Percentiles rank a stretch among this genome's conserved stretches.
Conservation (phyloP, 2,113 vertebrate species). For the Peromyscus polionotus region DNA sequence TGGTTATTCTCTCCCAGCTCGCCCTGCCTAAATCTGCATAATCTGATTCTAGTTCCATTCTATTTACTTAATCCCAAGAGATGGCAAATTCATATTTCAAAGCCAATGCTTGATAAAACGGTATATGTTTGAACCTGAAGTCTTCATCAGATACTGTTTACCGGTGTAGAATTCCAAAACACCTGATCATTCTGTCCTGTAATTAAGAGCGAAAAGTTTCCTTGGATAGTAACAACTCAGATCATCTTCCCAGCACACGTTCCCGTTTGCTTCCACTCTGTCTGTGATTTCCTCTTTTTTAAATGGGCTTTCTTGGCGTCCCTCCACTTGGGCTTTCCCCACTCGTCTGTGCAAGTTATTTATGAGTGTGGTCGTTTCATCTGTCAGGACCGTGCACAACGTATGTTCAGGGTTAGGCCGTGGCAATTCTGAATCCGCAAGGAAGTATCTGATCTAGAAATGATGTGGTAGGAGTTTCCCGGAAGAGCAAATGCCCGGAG, state of each 20-base stretch:
- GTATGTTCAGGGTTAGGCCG: slow-evolving; percentile 1
- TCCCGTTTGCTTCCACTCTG: slow-evolving; percentile 12
- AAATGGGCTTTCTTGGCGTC: slow-evolving; percentile 38
- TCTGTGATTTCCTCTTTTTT: slow-evolving; percentile 28
- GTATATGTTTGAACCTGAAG: background rate
- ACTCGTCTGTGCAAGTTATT: slow-evolving; percentile 54
- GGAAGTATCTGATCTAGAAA: slow-evolving; percentile 49
- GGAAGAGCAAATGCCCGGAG: slow-evolving; percentile 50
- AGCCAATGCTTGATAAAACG: slow-evolving; percentile 12
- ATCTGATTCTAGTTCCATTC: slow-evolving; percentile 45
- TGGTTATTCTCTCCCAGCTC: background rate
- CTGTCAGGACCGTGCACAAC: background rate
- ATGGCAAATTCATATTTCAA: background rate
- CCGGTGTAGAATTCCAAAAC: background rate
- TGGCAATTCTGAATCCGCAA: slow-evolving; percentile 34
- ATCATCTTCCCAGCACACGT: background rate
- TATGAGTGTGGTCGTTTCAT: slow-evolving; percentile 44
- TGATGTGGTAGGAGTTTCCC: slow-evolving; percentile 15
- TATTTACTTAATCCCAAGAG: slow-evolving; percentile 35
- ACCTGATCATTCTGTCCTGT: background rate
- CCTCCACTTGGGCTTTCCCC: slow-evolving; percentile 24
- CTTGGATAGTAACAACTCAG: slow-evolving; percentile 24
- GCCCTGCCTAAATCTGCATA: slow-evolving; percentile 5
- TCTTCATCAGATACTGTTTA: background rate
- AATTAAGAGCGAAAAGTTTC: slow-evolving; percentile 56